phyloP scores from a whole-genome alignment of 1,140 invertebrate genomes.

The Sminthurides bifidus region DNA sequence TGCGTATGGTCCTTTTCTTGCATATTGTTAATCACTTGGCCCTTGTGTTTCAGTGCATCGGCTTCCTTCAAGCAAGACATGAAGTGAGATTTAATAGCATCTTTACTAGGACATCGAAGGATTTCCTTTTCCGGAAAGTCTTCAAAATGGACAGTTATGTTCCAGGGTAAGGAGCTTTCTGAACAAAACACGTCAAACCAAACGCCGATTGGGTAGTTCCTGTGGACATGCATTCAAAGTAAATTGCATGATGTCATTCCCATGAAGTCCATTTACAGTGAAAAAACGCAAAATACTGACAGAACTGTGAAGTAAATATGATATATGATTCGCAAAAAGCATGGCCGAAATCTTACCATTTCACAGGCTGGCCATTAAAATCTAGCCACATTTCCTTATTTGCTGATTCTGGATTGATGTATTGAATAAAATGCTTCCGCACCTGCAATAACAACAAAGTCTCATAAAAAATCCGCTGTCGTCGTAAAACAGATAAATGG shows the following conservation, averaged over 20 bases:
- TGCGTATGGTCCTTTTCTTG: constrained; percentile 96
- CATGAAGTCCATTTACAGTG: too few relatives aligned
- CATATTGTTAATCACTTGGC: constrained; percentile 84
- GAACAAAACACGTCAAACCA: constrained; percentile 69
- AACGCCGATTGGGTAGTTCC: constrained; percentile 91
- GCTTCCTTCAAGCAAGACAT: constrained; percentile 95
- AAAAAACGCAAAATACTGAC: constrained; percentile 6
- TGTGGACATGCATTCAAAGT: constrained; percentile 37
- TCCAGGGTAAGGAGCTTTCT: constrained; percentile 73
- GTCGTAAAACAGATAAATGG: too few relatives aligned
- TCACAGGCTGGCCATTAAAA: constrained; percentile 79
- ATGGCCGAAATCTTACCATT: constrained; percentile 70
- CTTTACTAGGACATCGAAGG: constrained; percentile 64
- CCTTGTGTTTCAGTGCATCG: constrained; percentile 87
- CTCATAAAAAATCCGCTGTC: too few relatives aligned
- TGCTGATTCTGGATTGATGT: constrained; percentile 65
- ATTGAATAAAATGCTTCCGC: constrained; percentile 75
- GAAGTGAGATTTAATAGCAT: constrained; percentile 83
- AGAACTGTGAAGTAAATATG: not conserved
- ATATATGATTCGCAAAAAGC: not conserved
- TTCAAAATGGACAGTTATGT: constrained; percentile 86
- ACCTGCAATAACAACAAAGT: constrained; percentile 62
- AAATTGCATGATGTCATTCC: too few relatives aligned
- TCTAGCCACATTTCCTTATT: constrained; percentile 91
- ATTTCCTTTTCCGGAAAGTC: constrained; percentile 72